phyloP scores from a whole-genome alignment of 2,888 invertebrate genomes.

The Pinctada fucata region DNA sequence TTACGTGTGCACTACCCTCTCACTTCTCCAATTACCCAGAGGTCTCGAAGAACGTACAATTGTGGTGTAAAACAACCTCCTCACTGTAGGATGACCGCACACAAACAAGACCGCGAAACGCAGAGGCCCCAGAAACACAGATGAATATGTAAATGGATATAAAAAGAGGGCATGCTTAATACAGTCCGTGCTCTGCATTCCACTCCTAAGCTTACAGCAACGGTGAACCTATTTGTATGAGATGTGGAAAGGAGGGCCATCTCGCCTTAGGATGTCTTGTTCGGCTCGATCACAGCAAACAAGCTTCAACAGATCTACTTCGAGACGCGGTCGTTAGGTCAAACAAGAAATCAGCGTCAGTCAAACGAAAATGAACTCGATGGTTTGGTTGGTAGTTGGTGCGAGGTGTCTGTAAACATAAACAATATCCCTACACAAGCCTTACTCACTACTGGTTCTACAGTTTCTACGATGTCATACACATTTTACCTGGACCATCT shows the following conservation, averaged over 20 bases:
- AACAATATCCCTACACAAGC: constrained; percentile 1
- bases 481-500: constrained; percentile 2
- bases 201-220: neutral
- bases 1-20: too few relatives aligned
- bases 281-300: neutral
- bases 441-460: neutral
- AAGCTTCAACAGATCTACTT: neutral
- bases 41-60: too few relatives aligned
- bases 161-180: too few relatives aligned
- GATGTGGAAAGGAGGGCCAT: constrained; percentile 13
- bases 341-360: constrained; percentile 1
- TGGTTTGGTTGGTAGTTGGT: constrained; percentile 3
- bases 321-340: constrained; percentile 16
- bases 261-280: neutral
- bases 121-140: too few relatives aligned
- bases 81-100: too few relatives aligned
- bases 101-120: too few relatives aligned
- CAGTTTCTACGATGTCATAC: constrained; percentile 6
- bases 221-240: neutral
- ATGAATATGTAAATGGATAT: too few relatives aligned
- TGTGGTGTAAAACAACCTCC: too few relatives aligned
- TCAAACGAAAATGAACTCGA: neutral
- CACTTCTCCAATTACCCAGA: too few relatives aligned
- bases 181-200: neutral
- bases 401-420: constrained; percentile 4